Evolutionary conservation across 2,888 invertebrate genomes (phyloP).

Genomic region (Dryococelus australis): DNA sequence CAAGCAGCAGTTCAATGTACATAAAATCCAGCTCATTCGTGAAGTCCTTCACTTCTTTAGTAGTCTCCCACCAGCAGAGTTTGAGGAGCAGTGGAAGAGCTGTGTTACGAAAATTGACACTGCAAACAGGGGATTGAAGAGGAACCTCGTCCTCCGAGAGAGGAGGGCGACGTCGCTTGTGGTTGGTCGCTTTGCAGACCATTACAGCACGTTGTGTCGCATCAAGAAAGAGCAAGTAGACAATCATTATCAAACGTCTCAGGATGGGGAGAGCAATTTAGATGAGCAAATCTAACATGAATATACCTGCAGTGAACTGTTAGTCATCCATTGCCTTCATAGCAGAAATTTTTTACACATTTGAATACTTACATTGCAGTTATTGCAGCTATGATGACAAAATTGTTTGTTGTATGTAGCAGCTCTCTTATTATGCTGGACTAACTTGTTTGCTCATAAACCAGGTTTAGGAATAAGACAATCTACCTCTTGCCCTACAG

Average conservation of each 20-base stretch:
- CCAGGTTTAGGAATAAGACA: conserved; percentile 38
- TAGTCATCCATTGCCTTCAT: no score
- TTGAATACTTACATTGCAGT: no score
- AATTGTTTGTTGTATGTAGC: no score
- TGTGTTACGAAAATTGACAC: conserved; percentile 61
- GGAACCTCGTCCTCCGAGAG: conserved; percentile 56
- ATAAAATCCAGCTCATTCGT: conserved; percentile 59
- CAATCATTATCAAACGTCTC: not conserved
- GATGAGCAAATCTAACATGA: conserved; percentile 22
- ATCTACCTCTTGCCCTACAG: conserved; percentile 40
- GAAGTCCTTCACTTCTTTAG: conserved; percentile 59
- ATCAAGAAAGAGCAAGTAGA: conserved; percentile 26
- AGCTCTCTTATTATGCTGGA: not conserved
- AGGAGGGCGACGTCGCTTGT: conserved; percentile 42
- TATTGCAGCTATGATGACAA: no score
- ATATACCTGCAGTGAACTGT: not conserved
- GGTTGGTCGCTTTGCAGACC: conserved; percentile 25
- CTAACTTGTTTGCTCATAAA: not conserved
- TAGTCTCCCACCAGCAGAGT: conserved; percentile 57
- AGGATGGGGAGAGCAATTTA: conserved; percentile 13
- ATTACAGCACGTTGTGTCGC: not conserved
- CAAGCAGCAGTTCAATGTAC: conserved; percentile 59
- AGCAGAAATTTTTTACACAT: no score
- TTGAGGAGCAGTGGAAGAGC: conserved; percentile 61
- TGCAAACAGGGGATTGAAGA: conserved; percentile 59